Evolutionary conservation across 1,140 invertebrate species (phyloP).

Genomic region (Drosophila punjabiensis): DNA sequence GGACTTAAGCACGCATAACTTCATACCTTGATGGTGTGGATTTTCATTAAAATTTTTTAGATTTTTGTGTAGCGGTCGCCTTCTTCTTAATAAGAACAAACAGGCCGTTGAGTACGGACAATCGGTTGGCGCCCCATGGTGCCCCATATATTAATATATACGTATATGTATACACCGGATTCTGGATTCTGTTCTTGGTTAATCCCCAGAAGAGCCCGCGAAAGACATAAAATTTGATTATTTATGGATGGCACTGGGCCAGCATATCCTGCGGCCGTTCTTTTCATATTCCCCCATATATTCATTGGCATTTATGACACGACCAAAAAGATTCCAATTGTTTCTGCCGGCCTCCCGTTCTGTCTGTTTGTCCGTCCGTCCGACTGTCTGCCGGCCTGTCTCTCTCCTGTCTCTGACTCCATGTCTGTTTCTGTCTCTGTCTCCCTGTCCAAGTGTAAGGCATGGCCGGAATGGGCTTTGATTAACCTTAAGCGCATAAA

Average conservation of each 20-base stretch:
- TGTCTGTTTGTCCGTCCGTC: constrained; percentile 13
- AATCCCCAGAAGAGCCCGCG: constrained; percentile 67
- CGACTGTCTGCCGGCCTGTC: constrained; percentile 3
- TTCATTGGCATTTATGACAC: constrained; percentile 79
- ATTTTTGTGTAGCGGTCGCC: constrained; percentile 52
- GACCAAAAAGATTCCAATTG: constrained; percentile 77
- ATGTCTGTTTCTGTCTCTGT: constrained; percentile 29
- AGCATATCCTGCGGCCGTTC: constrained; percentile 70
- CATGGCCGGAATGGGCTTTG: constrained; percentile 78
- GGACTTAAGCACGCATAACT: constrained; percentile 48
- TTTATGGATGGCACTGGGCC: constrained; percentile 81
- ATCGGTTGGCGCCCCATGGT: constrained; percentile 81
- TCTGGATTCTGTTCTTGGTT: constrained; percentile 54
- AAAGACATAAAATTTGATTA: constrained; percentile 83
- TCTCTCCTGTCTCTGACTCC: constrained; percentile 11
- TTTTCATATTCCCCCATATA: constrained; percentile 54
- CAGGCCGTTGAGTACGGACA: constrained; percentile 81
- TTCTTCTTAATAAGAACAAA: constrained; percentile 77
- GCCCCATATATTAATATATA: constrained; percentile 56
- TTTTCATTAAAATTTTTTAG: constrained; percentile 82
- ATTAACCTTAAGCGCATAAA: constrained; percentile 84
- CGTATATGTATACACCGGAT: constrained; percentile 20
- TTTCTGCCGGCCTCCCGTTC: constrained; percentile 67
- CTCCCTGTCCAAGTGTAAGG: constrained; percentile 65
- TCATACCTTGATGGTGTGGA: constrained; percentile 53